Evolutionary conservation across 2,888 invertebrate species (phyloP).

Genomic region (Galeruca laticollis): DNA sequence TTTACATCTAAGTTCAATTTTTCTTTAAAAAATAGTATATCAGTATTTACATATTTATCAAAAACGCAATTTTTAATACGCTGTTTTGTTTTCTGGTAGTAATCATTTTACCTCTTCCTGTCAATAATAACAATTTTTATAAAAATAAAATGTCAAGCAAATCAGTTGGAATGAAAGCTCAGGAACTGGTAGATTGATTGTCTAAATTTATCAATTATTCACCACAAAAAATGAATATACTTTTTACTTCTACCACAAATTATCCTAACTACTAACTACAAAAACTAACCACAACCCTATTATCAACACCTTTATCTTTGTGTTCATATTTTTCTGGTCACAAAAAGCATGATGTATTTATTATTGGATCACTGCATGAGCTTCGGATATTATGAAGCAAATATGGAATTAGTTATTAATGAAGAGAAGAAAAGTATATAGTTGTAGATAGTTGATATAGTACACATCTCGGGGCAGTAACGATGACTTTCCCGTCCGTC

Average conservation of each 20-base stretch:
- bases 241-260: neutral
- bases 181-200: neutral
- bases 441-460: too few species aligned
- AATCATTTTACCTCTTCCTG: slow-evolving; percentile 23
- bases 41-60: neutral
- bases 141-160: neutral
- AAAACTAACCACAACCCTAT: neutral
- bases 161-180: neutral
- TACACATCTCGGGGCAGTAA: too few species aligned
- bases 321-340: neutral
- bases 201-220: neutral
- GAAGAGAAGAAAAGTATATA: too few species aligned
- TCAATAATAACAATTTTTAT: neutral
- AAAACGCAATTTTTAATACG: neutral
- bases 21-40: neutral
- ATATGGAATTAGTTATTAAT: too few species aligned
- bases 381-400: too few species aligned
- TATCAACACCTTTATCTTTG: neutral
- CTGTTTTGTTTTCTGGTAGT: slow-evolving; percentile 13
- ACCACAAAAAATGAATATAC: neutral
- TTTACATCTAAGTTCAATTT: neutral
- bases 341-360: too few species aligned
- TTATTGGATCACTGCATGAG: too few species aligned
- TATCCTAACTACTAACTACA: neutral
- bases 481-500: too few species aligned